These are phyloP conservation scores for Drosophila setosimentum DNA, from an alignment of 2,888 invertebrate genomes.

Conservation along the genomic window DNA sequence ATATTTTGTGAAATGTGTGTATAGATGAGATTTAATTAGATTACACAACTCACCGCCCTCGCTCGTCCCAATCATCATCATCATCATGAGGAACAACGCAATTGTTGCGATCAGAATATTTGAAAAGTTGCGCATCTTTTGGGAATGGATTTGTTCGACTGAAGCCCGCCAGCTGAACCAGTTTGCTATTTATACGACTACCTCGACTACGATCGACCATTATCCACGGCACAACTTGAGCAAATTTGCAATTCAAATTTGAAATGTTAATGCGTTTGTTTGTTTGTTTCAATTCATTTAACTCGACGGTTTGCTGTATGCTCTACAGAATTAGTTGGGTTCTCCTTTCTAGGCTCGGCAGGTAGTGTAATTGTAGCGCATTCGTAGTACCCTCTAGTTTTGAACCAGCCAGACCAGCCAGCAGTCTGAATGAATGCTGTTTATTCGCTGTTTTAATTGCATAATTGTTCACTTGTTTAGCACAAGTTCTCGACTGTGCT, in stretches of 20 bases:
- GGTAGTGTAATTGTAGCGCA: conserved; percentile 8
- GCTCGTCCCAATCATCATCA: conserved; percentile 10
- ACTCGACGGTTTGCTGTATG: not conserved
- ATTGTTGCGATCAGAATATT: conserved; percentile 11
- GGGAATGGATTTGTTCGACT: conserved; percentile 32
- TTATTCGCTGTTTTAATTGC: conserved; percentile 54
- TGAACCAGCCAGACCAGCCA: not conserved
- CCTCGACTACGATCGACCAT: not conserved
- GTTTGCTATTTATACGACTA: conserved; percentile 68
- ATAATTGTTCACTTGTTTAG: conserved; percentile 60
- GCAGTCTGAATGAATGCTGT: not conserved
- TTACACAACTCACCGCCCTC: conserved; percentile 24
- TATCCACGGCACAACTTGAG: not conserved
- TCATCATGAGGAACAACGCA: conserved; percentile 26
- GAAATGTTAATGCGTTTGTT: not conserved
- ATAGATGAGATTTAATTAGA: not conserved
- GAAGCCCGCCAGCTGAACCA: conserved; percentile 38
- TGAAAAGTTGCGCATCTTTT: conserved; percentile 49
- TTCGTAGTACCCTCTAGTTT: not conserved
- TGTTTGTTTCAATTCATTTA: not conserved
- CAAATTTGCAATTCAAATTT: conserved; percentile 34
- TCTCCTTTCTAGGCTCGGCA: not conserved
- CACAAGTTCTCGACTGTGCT: conserved; percentile 10
- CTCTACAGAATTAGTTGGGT: conserved; percentile 1
- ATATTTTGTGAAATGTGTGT: not conserved